Evolutionary conservation across 2,113 vertebrate species (phyloP).

Genomic region (Eublepharis macularius): DNA sequence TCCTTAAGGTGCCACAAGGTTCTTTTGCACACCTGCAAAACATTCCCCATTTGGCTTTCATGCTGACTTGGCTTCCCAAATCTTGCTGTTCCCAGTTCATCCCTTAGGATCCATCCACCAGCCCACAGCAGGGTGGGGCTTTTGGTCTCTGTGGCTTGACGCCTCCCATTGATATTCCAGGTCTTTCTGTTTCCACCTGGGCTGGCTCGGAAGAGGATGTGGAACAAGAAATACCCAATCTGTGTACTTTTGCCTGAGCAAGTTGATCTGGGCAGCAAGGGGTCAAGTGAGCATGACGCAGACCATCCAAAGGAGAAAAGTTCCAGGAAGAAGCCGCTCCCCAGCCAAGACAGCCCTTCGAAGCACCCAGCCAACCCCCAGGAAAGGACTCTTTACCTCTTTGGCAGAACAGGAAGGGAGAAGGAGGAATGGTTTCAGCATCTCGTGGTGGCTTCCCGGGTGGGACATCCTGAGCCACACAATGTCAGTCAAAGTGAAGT

Average conservation of each 20-base stretch:
- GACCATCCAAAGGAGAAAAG: slow-evolving; percentile 60
- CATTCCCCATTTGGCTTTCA: too few relatives aligned
- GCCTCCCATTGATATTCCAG: slow-evolving; percentile 55
- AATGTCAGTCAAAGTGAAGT: slow-evolving; percentile 49
- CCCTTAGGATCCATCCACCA: neutral
- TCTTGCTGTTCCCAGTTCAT: too few relatives aligned
- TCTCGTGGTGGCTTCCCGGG: slow-evolving; percentile 71
- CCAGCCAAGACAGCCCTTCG: neutral
- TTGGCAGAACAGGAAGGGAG: slow-evolving; percentile 85
- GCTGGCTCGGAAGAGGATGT: slow-evolving; percentile 84
- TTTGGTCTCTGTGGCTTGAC: neutral
- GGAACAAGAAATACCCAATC: slow-evolving; percentile 93
- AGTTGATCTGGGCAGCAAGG: neutral
- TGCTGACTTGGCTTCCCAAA: too few relatives aligned
- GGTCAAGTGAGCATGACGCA: neutral
- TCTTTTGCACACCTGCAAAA: too few relatives aligned
- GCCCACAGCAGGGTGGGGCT: neutral
- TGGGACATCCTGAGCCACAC: slow-evolving; percentile 39
- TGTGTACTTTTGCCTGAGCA: slow-evolving; percentile 75
- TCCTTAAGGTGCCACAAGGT: too few relatives aligned
- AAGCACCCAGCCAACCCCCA: neutral
- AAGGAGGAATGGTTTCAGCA: slow-evolving; percentile 91
- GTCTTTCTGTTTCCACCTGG: slow-evolving; percentile 81
- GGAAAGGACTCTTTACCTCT: slow-evolving; percentile 79
- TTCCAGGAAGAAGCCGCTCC: rapidly evolving